phyloP scores from a whole-genome alignment of 2,888 invertebrate species.

The Steromphala cineraria region DNA sequence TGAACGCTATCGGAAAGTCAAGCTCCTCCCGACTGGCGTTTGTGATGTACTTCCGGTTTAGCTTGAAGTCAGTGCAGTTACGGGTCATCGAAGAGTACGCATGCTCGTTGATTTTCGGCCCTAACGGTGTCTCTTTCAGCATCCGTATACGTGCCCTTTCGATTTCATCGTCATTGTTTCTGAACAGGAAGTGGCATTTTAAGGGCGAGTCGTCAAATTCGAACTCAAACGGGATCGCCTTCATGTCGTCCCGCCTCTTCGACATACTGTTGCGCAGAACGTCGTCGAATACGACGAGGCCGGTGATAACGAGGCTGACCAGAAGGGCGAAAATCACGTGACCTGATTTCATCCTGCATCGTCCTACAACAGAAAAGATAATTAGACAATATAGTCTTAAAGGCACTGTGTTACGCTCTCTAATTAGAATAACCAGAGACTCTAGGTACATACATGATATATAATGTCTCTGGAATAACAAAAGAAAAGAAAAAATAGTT shows the following conservation, averaged over 20 bases:
- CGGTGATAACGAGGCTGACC: neutral
- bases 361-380: neutral
- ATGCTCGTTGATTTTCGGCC: neutral
- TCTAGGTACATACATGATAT: no score
- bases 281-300: neutral
- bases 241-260: neutral
- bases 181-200: neutral
- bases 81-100: slow-evolving; percentile 29
- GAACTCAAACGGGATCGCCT: neutral
- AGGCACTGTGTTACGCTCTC: no score
- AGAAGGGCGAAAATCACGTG: neutral
- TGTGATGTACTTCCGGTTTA: slow-evolving; percentile 39
- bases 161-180: neutral
- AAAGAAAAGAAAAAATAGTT: neutral
- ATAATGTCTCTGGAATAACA: no score
- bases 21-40: slow-evolving; percentile 40
- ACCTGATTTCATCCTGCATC: neutral
- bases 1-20: slow-evolving; percentile 58
- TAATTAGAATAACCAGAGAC: no score
- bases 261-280: neutral
- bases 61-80: slow-evolving; percentile 38
- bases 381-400: neutral
- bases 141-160: neutral
- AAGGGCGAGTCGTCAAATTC: neutral
- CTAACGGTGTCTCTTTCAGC: neutral